Base-by-base conservation (phyloP, 2,113 vertebrate genomes). In the Leptobrachium ailaonicum region DNA sequence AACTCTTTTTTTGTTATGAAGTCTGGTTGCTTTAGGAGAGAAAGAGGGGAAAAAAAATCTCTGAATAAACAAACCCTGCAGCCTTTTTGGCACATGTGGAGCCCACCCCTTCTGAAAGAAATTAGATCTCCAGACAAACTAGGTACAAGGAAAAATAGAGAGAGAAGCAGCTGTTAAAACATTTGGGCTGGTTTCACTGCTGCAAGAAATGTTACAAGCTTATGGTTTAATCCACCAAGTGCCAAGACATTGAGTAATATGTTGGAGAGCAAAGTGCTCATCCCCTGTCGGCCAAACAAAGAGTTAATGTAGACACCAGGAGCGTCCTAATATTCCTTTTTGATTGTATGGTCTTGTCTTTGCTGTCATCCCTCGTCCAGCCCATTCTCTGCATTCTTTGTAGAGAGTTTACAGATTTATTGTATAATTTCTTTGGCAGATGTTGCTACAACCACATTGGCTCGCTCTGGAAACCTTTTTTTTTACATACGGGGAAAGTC, bases 121-220 rank as follows among this genome's bases (percentile, higher is more conserved):
- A 93, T 89, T 83, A 87, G 92, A 90, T 90, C 91, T 88, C 86
- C 87, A 92, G 87, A 88, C 86, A 85, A 91, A 87, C 87, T 87
- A 87, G 83, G 85, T 94, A 91, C 91, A 93, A 85, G 85, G 69
- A 85, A 84, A 88, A 85, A 88, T 85, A 89, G 87, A 84, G 83
- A 88, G 88, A 91, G 87, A 82, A 82, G 84, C 95, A 97, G 95
- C 95, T 98, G 95, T 96, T 95, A 92, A 96, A 95, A 96, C 90
- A 95, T 89, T 93, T 85, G 81, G 84, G 74, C 76, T 87, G 81
- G 64, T 74, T 80, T 74, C 71, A 73, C 75, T 84, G 76, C 50
- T 42, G 71, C 69, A 82, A 75, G 9, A 41, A 82, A 83, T 78
- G 58, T 75, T 73, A 78, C 82, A 83, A 56, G 58, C 53, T 71